These are phyloP conservation scores for Nothocercus julius DNA, from an alignment of 2,113 vertebrate genomes.

Conservation along the genomic window DNA sequence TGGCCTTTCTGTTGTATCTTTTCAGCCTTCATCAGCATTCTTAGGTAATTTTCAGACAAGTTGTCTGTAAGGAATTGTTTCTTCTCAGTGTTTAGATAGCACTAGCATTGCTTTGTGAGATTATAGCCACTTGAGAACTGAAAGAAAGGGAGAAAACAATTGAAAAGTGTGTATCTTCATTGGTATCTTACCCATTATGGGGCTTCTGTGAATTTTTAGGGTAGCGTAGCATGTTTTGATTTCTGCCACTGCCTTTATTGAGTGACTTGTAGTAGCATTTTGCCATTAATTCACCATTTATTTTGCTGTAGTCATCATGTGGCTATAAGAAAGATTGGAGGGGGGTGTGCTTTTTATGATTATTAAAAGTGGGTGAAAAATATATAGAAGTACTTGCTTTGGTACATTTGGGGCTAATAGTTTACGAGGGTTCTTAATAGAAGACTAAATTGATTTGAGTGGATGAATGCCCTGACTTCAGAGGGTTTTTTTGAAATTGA, in stretches of 20 bases:
- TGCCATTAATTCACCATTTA: accelerated
- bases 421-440: neutral
- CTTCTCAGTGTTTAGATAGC: neutral
- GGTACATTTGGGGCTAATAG: neutral
- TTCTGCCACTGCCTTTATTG: accelerated
- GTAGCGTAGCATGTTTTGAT: neutral
- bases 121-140: neutral
- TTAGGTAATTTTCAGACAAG: neutral
- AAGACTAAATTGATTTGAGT: neutral
- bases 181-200: neutral
- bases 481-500: neutral
- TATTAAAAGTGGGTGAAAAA: neutral
- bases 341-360: neutral
- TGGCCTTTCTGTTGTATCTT: neutral
- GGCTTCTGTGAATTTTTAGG: neutral
- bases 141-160: neutral
- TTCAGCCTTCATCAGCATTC: neutral
- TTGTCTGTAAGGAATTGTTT: neutral
- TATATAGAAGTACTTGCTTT: neutral
- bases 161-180: neutral
- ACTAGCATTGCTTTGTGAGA: neutral
- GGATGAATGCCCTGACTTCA: neutral
- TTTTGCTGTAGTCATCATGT: neutral
- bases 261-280: neutral
- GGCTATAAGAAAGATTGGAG: neutral